Conservation (phyloP, 2,888 invertebrate genomes). For the Catocala nupta region DNA sequence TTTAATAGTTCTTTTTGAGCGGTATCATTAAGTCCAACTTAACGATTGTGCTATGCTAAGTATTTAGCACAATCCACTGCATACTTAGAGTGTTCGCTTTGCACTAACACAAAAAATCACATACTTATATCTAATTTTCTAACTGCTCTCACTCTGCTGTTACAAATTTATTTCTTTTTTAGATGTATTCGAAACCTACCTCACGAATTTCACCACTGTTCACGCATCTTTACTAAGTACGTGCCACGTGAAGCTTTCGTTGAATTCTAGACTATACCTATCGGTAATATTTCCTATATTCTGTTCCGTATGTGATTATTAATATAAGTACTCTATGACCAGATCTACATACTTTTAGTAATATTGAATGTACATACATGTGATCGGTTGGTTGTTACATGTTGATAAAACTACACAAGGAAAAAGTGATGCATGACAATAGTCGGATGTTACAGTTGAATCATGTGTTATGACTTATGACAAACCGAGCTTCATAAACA, state of each 20-base stretch:
- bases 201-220: neutral
- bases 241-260: neutral
- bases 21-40: constrained; percentile 8
- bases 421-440: constrained; percentile 17
- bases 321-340: no score
- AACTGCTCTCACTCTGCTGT: no score
- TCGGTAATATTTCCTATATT: no score
- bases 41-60: constrained; percentile 1
- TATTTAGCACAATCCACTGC: neutral
- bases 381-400: neutral
- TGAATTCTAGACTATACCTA: neutral
- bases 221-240: neutral
- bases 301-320: no score
- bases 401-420: constrained; percentile 21
- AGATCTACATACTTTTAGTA: no score
- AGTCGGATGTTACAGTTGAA: constrained; percentile 15
- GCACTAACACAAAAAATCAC: neutral
- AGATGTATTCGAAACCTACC: no score
- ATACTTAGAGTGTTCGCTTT: neutral
- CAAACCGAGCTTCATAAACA: constrained; percentile 8
- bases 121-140: no score
- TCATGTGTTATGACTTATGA: constrained; percentile 15
- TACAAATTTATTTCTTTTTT: no score
- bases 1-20: constrained; percentile 3
- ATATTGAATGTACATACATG: no score